Conservation (phyloP, 30 jellyfish, hydroid and myxozoan species). For the Cassiopea xamachana region DNA sequence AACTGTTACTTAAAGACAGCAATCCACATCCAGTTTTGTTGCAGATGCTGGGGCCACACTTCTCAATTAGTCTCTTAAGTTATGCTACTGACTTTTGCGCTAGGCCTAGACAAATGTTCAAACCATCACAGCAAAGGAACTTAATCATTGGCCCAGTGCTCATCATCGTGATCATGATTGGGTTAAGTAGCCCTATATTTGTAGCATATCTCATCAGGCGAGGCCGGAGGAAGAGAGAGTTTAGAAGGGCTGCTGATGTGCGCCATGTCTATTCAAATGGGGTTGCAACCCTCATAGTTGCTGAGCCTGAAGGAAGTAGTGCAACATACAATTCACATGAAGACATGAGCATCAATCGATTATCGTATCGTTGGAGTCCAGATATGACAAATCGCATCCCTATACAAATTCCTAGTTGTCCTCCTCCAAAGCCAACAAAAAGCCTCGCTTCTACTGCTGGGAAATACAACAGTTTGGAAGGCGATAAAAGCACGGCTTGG, state of each 20-base stretch:
- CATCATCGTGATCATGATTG: conserved; percentile 43
- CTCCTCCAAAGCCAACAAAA: conserved; percentile 58
- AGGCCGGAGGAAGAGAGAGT: conserved; percentile 62
- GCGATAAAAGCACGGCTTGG: conserved; percentile 50
- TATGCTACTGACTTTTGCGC: conserved; percentile 46
- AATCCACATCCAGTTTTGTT: conserved; percentile 41
- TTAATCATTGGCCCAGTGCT: conserved; percentile 68
- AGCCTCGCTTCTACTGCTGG: not conserved
- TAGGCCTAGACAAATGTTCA: not conserved
- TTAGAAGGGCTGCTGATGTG: conserved; percentile 50
- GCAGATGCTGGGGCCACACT: conserved; percentile 32
- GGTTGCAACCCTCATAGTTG: conserved; percentile 46
- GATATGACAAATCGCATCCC: conserved; percentile 57
- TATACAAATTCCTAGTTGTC: conserved; percentile 53
- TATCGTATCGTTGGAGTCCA: conserved; percentile 74
- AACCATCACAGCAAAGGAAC: conserved; percentile 1
- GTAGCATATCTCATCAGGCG: conserved; percentile 64
- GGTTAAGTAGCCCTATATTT: conserved; percentile 71
- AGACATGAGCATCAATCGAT: conserved; percentile 4
- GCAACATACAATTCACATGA: conserved; percentile 33
- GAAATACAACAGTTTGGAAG: conserved; percentile 36
- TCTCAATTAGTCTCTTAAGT: conserved; percentile 16
- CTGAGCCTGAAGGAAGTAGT: conserved; percentile 36
- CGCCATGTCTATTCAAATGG: conserved; percentile 65
- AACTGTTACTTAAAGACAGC: conserved; percentile 1